Base-by-base conservation (phyloP, 2,888 invertebrate species). In the Celastrina argiolus region DNA sequence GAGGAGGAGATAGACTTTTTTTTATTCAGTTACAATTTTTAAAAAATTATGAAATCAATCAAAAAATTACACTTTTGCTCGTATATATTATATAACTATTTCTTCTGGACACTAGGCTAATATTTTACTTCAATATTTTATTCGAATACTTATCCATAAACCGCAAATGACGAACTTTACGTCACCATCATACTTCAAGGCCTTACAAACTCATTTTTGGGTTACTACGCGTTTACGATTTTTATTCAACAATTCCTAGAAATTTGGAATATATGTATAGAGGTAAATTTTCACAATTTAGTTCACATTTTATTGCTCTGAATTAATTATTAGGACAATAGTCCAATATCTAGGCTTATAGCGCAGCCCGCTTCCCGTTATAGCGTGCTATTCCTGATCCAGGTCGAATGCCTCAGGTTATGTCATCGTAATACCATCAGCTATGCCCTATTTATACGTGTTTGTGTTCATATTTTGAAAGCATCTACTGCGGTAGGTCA, bases 351-450 rank as follows among this genome's bases (percentile, higher is more conserved):
- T 51, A 12, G 51, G 31, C 34, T 34, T 18, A 61, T 39, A 39
- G 39, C 58, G n/a, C n/a, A 61, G 6, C 39, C 61, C 39, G 22
- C 22, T 61, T 61, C 34, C 39, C 39, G 14, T 39, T 61, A 39
- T 61, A 61, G 61, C 34, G 61, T 14, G 61, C 61, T 61, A 61
- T 61, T 61, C 36, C 61, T 22, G 22, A 36, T 61, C 22, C 61
- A 39, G 61, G 61, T 61, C 61, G 16, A 12, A 61, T 16, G 36
- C 36, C 61, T 31, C 7, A 31, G 12, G 14, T 61, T 61, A 61
- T 36, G 18, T 61, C 61, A 36, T 61, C 22, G 61, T 39, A 14
- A 22, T 51, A 51, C 22, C 12, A 51, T 51, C 59, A 59, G 34
- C 59, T n/a, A 16, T 59, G 18, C 5, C 22, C 14, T 51, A 51